Base-by-base conservation (phyloP, 2,888 invertebrate species). In the Caenorhabditis zanzibari region DNA sequence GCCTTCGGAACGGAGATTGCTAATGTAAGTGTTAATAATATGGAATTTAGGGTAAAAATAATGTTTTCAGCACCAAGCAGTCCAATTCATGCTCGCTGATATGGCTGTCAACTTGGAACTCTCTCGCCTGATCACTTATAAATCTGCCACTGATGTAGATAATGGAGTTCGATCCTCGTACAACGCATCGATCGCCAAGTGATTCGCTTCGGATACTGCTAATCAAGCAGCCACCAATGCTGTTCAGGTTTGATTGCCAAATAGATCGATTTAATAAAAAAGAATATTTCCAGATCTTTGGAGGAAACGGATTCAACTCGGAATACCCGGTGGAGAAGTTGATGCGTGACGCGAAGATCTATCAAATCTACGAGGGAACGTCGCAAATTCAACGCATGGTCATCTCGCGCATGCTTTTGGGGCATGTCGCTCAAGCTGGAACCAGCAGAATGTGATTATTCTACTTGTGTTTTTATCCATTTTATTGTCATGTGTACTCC, bases 161-260 rank as follows among this genome's bases (percentile, higher is more conserved):
- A 88, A 88, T 54, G 54, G 75, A 35, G 84, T 83, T 26, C 66
- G 32, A 6, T 19, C 71, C n/a, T 41, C 44, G 32, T 95, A 95
- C 87, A 95, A 95, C 84, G 97, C 98, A 0, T 97, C 97, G 10
- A 96, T 98, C 83, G 97, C 97, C 16, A 98, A 98, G 93, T 96
- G 96, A 87, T 95, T 96, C 92, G 96, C 96, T 4, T 95, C 96
- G 0, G 97, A 98, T 93, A 94, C 96, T 81, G 97, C 97, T 16
- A 98, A 98, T 93, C 97, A 96, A 93, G 95, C 95, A 84, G 97
- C 98, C 0, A 94, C 96, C 0, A 97, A 98, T 93, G 97, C 97
- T 41, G 98, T 98, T 1, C 94, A 94, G 93, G 89, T 90, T 14
- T 14, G 19, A 7, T 12, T 38, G 38, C 10, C 32, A 32, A 7